These are phyloP conservation scores for Cuniculus paca DNA, from an alignment of 2,797 vertebrate species.

Conservation along the genomic window DNA sequence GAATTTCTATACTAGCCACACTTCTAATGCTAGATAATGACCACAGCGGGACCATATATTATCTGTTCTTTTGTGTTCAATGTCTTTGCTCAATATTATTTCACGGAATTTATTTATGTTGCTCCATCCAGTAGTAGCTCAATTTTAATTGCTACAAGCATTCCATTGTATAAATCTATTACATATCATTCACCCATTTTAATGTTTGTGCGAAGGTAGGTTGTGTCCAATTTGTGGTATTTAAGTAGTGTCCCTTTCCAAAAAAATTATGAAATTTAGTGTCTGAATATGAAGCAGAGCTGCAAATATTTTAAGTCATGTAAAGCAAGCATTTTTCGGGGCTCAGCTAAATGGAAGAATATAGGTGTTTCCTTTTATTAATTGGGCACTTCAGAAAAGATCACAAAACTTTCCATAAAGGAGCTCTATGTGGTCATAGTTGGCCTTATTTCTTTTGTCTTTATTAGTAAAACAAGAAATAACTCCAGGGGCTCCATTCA, in stretches of 20 bases:
- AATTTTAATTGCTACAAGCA: background rate
- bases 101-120: background rate
- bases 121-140: background rate
- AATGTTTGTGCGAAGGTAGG: background rate
- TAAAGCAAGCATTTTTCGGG: background rate
- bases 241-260: background rate
- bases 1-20: background rate
- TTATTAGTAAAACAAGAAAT: background rate
- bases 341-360: background rate
- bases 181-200: background rate
- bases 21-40: background rate
- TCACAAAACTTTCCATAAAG: background rate
- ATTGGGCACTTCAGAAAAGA: background rate
- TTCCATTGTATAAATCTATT: background rate
- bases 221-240: background rate
- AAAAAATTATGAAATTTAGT: constrained; percentile 24
- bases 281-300: background rate
- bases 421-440: background rate
- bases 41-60: background rate
- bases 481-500: background rate
- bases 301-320: background rate
- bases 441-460: background rate
- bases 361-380: background rate
- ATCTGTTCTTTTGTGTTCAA: background rate
- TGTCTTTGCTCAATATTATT: constrained; percentile 7